Evolutionary conservation across 2,113 vertebrate species (phyloP).

Genomic region (Xerus inauris): DNA sequence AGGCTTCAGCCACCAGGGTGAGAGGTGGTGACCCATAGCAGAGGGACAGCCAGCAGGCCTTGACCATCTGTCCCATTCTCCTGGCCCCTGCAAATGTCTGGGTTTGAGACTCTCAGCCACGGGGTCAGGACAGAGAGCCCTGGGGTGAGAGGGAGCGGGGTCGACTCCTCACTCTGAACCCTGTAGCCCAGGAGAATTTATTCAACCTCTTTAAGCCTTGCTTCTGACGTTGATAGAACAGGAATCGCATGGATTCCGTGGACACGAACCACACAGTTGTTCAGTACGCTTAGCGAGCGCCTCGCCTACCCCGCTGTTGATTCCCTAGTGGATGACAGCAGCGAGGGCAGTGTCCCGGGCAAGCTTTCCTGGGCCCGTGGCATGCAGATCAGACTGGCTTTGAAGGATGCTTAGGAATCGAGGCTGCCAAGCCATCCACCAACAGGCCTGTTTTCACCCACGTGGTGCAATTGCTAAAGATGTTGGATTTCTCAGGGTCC

Average conservation of each 20-base stretch:
- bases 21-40: too few relatives aligned
- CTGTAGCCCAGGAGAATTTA: not conserved
- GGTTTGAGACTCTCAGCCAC: not conserved
- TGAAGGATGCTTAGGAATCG: too few relatives aligned
- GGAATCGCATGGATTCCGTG: not conserved
- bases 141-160: not conserved
- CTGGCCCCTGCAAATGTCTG: too few relatives aligned
- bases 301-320: not conserved
- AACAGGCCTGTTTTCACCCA: not conserved
- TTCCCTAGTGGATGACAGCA: too few relatives aligned
- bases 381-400: not conserved
- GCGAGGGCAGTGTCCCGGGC: too few relatives aligned
- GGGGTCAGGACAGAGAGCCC: too few relatives aligned
- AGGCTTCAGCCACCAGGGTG: not conserved
- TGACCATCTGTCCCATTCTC: too few relatives aligned
- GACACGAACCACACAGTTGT: too few relatives aligned
- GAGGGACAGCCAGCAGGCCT: too few relatives aligned
- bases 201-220: not conserved
- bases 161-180: not conserved
- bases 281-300: fast-evolving
- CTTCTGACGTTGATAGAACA: not conserved
- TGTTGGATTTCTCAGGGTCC: too few relatives aligned
- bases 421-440: not conserved
- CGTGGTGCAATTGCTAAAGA: not conserved
- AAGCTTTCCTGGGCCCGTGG: too few relatives aligned